Evolutionary conservation across 92 coral and sea anemone species (phyloP), one percentile per base, ranked within the genome.

Genomic region (Diadumene lineata): DNA sequence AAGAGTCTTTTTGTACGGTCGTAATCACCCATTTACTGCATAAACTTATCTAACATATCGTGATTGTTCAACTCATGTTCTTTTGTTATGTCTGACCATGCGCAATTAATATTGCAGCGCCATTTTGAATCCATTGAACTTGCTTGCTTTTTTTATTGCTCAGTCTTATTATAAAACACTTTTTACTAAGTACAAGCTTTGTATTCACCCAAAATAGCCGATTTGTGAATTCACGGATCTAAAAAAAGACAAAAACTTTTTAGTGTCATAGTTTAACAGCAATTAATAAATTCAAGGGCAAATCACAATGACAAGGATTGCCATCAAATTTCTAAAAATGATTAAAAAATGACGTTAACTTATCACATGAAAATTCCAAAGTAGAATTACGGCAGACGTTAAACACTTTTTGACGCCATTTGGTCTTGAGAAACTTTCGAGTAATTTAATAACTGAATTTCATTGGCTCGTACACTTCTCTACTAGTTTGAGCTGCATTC

Each of bases 341-440:
- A 51, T 78, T 29, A 16, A 27, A 65, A 57, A 74, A 69, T 87
- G 69, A 87, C 82, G 68, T 80, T 58, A 43, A 56, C 57, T 73
- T 72, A 65, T 32, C 67, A 53, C 44, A 43, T 58, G 56, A 44
- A 83, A 84, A 88, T 84, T 75, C 92, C 92, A 62, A 44, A 10
- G 66, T 50, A 61, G 74, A 88, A 80, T 80, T 71, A 75, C 72
- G 67, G 76, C 31, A 31, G 72, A 62, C 68, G 74, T 44, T 74
- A 87, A 78, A 87, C 73, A 69, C 82, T 79, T 68, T 33, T n/a
- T 60, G 82, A 74, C 81, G 46, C 53, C 48, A 50, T 24, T 78
- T 43, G 82, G 70, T 43, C 31, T 48, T 44, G 55, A 55, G 66
- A 50, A 66, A 19, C 27, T 43, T 24, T 58, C 56, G 15, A 50